Evolutionary conservation across 1,140 invertebrate genomes (phyloP), one percentile per base, ranked within the genome.

Genomic region (Drosophila hydei): DNA sequence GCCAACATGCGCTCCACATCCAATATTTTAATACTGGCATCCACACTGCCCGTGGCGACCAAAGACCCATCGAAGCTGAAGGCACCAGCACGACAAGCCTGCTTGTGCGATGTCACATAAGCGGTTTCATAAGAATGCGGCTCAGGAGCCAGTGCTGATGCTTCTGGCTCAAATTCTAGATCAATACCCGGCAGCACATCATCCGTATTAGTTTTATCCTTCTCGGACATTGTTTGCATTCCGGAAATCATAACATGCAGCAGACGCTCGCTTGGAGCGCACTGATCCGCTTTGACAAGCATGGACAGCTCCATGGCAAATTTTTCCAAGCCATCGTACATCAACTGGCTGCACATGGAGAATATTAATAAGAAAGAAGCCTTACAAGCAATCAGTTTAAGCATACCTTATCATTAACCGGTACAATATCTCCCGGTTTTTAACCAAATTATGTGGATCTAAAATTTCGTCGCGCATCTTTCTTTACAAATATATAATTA

Each of bases 101-200:
- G 98, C 93, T 99, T 99, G 91, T 99, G 99, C 3, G 98, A 98
- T 4, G 99, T 99, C 0, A 99, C 98, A 92, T 99, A 99, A 2
- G 98, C 98, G 0, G 99, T 99, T 93, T 99, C 98, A 92, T 99
- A 99, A 11, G 97, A 94, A 0, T 97, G 97, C 21, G 97, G 97
- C 90, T 98, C 98, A 0, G 98, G 97, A 0, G 98, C 98, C 36
- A 97, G 93, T 0, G 96, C 95, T 3, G 95, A 95, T 0, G 96
- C 95, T 92, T 99, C 98, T 42, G 98, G 98, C 92, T 99, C 98
- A 93, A 96, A 99, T 92, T 99, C 98, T 47, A 99, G 94, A 93
- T 95, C 98, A 95, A 91, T 94, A 5, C 98, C 98, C 16, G 96
- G 94, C 14, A 97, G 95, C 3, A 96, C 93, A 23, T 95, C 92